Base-by-base conservation (phyloP, 2,797 vertebrate species). In the Artibeus lituratus region DNA sequence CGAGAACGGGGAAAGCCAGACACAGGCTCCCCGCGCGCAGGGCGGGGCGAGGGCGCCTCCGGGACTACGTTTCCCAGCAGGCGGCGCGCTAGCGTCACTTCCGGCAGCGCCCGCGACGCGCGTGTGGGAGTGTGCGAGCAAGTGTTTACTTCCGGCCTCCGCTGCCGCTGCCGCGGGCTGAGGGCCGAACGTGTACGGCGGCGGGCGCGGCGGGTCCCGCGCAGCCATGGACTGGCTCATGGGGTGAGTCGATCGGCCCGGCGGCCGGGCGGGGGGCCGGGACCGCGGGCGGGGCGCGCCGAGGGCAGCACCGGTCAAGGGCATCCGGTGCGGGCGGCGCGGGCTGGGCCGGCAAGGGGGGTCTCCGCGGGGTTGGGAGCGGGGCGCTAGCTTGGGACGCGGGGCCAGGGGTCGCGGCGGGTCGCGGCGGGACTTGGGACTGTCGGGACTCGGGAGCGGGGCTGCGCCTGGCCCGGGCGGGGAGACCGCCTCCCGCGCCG, bases 201-300 rank as follows among this genome's bases (percentile, higher is more conserved):
- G 92, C 87, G 69, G 90, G 85, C 57, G 93, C 98, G 98, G 94
- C 87, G 98, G 81, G 94, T 93, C 92, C 98, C 98, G 95, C 98
- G 98, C 98, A 96, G 97, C 98, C 99, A 99, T 99, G 99, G 99
- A 99, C 97, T 99, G 99, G 99, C 98, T 99, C 44, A 99, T 99
- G 99, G 99, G 99, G 99, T 99, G 98, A 99, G 99, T 97, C 59
- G 47, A 77, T 37, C 84, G 42, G 65, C 65, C 49, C 62, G 69
- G 42, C n/a, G 81, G 62, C 53, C 21, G 22, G n/a, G 49, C 32
- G 37, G 19, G 19, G 19, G 11, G 5, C 21, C 35, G 7, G 44
- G 67, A 11, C 2, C 2, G 69, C 59, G 37, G 57, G n/a, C 42
- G 12, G 53, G 67, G 15, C 51, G 90, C 47, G 57, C 49, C 18